Evolutionary conservation across 1,140 invertebrate genomes (phyloP), one percentile per base, ranked within the genome.

Genomic region (Diorhabda sublineata): DNA sequence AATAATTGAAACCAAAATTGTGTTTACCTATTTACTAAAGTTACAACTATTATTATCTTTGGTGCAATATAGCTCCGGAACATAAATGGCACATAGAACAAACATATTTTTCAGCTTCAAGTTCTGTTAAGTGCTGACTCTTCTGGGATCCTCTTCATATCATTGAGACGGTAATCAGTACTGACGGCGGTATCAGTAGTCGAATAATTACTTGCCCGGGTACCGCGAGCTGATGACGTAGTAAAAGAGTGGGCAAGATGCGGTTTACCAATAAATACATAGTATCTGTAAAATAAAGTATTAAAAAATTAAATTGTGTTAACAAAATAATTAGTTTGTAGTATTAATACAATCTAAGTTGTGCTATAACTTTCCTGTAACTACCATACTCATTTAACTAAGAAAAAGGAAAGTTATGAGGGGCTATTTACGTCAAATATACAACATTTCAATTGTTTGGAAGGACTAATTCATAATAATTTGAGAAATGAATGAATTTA

Each of bases 171-270:
- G 44, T 67, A 47, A 43, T 67, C 65, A n/a, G 45, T 41, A 11
- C 47, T 58, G 9, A 65, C 47, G 11, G 52, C 65, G 42, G 65
- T 66, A 44, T 67, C 65, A 9, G 65, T 67, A 58, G 65, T 67
- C 0, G 65, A 67, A 41, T 56, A 67, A 11, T 67, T 59, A 58
- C 65, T 67, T 5, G 65, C 45, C n/a, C 65, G 57, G 45, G 65
- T 67, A 3, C 63, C 63, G n/a, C 47, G 59, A 56, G 59, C 60
- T 26, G 58, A 47, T 11, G 67, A 65, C 26, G 45, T 61, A 47
- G 66, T 57, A 58, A 71, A 58, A 5, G 70, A 64, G 64, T 69
- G 71, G 5, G 71, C 71, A 61, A 72, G 67, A 11, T 72, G 64
- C 42, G 67, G 67, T 64, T 69, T 72, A 7, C 71, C 71, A 59